Evolutionary conservation across 2,888 invertebrate genomes (phyloP).

Genomic region (Drosophila bunnanda): DNA sequence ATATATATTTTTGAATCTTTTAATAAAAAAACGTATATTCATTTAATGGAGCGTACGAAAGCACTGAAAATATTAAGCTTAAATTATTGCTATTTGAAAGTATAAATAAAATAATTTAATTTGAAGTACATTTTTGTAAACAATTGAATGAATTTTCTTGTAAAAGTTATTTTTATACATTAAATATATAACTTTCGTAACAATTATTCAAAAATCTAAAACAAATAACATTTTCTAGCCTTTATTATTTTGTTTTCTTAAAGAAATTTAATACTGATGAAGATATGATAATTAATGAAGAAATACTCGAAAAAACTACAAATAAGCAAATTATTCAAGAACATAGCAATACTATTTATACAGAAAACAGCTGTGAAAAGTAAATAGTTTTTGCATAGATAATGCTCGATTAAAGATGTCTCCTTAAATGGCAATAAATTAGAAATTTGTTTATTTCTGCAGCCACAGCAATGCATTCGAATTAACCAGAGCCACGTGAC

Average conservation of each 20-base stretch:
- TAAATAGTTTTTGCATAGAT: neutral
- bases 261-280: neutral
- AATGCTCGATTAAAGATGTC: neutral
- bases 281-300: neutral
- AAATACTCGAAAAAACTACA: neutral
- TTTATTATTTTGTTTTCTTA: neutral
- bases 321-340: neutral
- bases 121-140: too few relatives aligned
- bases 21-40: too few relatives aligned
- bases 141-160: too few relatives aligned
- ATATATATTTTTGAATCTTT: too few relatives aligned
- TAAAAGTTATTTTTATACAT: too few relatives aligned
- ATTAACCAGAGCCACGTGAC: constrained; percentile 56
- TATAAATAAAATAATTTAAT: too few relatives aligned
- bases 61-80: too few relatives aligned
- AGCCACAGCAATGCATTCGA: neutral
- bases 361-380: constrained; percentile 15
- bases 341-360: neutral
- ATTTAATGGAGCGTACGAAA: too few relatives aligned
- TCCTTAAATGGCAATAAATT: constrained; percentile 12
- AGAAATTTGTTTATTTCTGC: constrained; percentile 9
- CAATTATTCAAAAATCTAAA: too few relatives aligned
- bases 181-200: too few relatives aligned
- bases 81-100: too few relatives aligned
- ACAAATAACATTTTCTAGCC: too few relatives aligned